A percentile compares a stretch with the other conserved stretches of the same genome.
phyloP scores from a whole-genome alignment of 2,797 vertebrate genomes.

The Philypnodon macrostomus region DNA sequence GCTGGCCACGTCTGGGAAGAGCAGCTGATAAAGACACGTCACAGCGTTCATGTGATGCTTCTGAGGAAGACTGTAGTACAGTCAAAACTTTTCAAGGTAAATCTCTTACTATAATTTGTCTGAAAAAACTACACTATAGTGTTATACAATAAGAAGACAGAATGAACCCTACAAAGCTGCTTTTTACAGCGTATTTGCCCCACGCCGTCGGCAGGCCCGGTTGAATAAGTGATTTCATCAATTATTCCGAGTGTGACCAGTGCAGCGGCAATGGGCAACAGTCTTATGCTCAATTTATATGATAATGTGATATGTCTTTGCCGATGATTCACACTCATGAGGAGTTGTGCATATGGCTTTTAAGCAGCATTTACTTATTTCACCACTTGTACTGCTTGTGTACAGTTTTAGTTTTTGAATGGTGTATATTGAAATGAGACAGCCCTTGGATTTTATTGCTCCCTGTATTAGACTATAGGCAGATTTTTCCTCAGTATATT shows the following conservation, averaged over 20 bases:
- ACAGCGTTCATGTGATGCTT: too few species aligned
- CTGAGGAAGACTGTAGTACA: too few species aligned
- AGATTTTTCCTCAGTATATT: neutral
- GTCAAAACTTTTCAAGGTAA: too few species aligned
- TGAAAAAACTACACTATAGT: too few species aligned
- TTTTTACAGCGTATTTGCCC: too few species aligned
- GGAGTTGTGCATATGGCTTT: neutral
- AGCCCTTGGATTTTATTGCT: neutral
- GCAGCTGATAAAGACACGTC: too few species aligned
- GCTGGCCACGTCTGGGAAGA: too few species aligned
- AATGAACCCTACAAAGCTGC: too few species aligned
- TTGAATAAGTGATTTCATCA: slow-evolving; percentile 5
- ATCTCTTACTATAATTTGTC: too few species aligned
- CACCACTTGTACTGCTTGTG: neutral
- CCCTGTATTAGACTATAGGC: neutral
- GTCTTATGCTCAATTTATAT: slow-evolving; percentile 1
- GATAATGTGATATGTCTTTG: slow-evolving; percentile 7
- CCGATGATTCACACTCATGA: slow-evolving; percentile 1
- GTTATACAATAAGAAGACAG: too few species aligned
- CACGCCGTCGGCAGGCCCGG: slow-evolving; percentile 7
- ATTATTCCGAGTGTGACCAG: slow-evolving; percentile 21
- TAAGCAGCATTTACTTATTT: slow-evolving; percentile 1
- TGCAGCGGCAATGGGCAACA: slow-evolving; percentile 3
- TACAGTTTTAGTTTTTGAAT: neutral
- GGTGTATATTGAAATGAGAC: neutral